These are phyloP conservation scores for Anastrepha ludens DNA, from an alignment of 1,140 invertebrate genomes.

Conservation along the genomic window DNA sequence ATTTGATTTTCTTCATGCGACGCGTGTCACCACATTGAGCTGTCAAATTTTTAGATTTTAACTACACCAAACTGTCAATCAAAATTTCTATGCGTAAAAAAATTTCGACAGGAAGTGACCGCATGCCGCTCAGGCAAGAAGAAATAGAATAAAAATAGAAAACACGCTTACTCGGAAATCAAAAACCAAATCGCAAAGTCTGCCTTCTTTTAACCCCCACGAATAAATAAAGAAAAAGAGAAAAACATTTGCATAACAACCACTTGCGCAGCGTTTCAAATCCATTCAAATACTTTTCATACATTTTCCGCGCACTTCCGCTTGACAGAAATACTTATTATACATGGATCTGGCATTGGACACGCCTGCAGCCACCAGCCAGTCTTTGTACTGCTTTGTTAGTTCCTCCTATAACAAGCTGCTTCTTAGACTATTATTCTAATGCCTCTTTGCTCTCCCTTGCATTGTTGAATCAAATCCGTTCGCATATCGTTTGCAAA, in stretches of 20 bases:
- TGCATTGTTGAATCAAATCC: slow-evolving; percentile 28
- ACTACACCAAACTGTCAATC: slow-evolving; percentile 7
- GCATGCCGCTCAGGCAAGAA: neutral
- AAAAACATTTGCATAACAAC: slow-evolving; percentile 4
- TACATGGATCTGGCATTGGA: neutral
- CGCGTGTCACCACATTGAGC: slow-evolving; percentile 41
- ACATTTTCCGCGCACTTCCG: neutral
- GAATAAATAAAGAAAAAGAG: no score
- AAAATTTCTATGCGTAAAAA: neutral
- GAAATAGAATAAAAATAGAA: neutral
- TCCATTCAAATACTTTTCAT: neutral
- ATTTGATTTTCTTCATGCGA: neutral
- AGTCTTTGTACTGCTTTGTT: neutral
- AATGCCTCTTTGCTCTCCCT: no score
- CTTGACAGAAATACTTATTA: neutral
- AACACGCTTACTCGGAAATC: neutral
- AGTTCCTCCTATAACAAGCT: neutral
- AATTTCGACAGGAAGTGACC: neutral
- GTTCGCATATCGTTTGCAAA: slow-evolving; percentile 30
- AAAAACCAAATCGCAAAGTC: neutral
- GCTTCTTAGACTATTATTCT: neutral
- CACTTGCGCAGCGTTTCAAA: neutral
- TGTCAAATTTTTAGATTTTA: slow-evolving; percentile 44
- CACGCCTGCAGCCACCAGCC: slow-evolving; percentile 6
- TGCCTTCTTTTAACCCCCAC: neutral